Evolutionary conservation across 2,888 invertebrate genomes (phyloP), one percentile per base, ranked within the genome.

Genomic region (Macroteleia sp.): DNA sequence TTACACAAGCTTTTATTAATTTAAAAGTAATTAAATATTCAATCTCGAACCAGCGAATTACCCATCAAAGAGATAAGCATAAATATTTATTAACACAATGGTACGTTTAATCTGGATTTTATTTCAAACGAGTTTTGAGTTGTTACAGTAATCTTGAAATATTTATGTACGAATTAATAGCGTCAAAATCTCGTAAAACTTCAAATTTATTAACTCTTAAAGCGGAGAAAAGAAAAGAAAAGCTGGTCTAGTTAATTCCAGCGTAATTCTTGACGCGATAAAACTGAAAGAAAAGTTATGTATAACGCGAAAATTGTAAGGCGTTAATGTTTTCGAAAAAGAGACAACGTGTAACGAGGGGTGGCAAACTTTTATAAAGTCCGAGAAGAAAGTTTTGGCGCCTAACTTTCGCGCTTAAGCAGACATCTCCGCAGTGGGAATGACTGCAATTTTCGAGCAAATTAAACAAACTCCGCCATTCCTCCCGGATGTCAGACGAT

Each of bases 371-470:
- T 64, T 44, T 44, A 54, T 41, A 32, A 64, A 62, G 56, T 71
- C 30, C 28, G 46, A 52, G 41, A 62, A 64, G 54, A 64, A 73
- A 61, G 56, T 64, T 73, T 48, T n/a, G 41, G 54, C 16, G 46
- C 16, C 44, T 10, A 62, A 71, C 46, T 71, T 71, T 71, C 44
- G 62, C 42, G 73, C 73, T 73, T 57, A 61, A 62, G 54, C 62
- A 61, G 54, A 61, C 44, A 50, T 44, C 46, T 36, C 61, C 42
- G 54, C 44, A 48, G 39, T 39, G 66, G 34, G 56, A 66, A 77
- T 62, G 62, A 50, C 67, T 67, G 67, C 57, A 77, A 77, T 77
- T 77, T 77, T 77, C 66, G 56, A 77, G 61, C 42, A 62, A 77
- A 77, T 77, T 77, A 73, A 77, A 77, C 71, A 77, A 77, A 77